These are phyloP conservation scores for Macrosteles quadrilineatus DNA, from an alignment of 1,140 invertebrate species.

Conservation along the genomic window DNA sequence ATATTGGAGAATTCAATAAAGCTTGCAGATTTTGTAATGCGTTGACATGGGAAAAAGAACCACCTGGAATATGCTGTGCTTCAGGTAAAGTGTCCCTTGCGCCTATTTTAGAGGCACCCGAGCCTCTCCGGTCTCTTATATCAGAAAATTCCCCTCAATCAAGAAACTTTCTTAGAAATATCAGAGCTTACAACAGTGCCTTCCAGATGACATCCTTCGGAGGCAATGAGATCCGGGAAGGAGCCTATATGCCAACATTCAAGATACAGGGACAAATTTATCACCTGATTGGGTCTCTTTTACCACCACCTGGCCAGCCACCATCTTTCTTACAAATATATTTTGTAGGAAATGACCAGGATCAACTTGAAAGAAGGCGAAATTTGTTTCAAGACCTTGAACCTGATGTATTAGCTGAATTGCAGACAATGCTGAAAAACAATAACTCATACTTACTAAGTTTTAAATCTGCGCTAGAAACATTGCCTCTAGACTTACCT, in stretches of 20 bases:
- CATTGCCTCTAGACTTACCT: slow-evolving; percentile 30
- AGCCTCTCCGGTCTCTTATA: slow-evolving; percentile 34
- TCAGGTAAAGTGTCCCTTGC: slow-evolving; percentile 38
- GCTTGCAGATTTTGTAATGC: slow-evolving; percentile 44
- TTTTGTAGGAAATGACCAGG: slow-evolving; percentile 46
- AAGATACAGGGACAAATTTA: slow-evolving; percentile 53
- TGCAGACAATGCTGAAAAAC: slow-evolving; percentile 41
- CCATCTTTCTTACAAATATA: slow-evolving; percentile 51
- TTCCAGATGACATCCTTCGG: slow-evolving; percentile 53
- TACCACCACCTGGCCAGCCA: slow-evolving; percentile 41
- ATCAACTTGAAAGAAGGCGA: slow-evolving; percentile 32
- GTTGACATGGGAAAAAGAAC: slow-evolving; percentile 47
- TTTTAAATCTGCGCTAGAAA: slow-evolving; percentile 44
- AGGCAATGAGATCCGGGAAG: slow-evolving; percentile 43
- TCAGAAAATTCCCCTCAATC: neutral
- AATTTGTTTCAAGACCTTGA: slow-evolving; percentile 1
- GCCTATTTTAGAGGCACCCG: slow-evolving; percentile 33
- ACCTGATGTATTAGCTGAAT: slow-evolving; percentile 29
- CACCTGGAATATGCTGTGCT: slow-evolving; percentile 44
- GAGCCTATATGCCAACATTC: slow-evolving; percentile 48
- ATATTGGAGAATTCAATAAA: slow-evolving; percentile 40
- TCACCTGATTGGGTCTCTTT: slow-evolving; percentile 45
- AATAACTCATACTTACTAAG: slow-evolving; percentile 40
- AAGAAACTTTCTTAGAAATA: neutral
- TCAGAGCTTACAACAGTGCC: neutral